Conservation (phyloP, 2,113 vertebrate genomes). For the Oncorhynchus keta region DNA sequence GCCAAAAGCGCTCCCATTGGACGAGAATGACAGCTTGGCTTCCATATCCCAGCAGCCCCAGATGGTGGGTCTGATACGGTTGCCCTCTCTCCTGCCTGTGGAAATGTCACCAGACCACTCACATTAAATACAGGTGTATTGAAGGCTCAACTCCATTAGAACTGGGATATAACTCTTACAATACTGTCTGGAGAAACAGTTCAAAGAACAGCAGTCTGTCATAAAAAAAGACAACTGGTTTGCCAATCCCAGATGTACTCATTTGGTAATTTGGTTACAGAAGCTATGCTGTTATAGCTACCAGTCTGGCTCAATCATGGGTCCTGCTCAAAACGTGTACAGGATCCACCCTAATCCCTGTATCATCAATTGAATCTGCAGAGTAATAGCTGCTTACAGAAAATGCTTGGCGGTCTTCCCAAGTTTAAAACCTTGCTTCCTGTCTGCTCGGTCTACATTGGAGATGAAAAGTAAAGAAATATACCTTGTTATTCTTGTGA, state of each 20-base stretch:
- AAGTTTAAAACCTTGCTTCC: neutral
- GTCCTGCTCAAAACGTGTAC: too few species aligned
- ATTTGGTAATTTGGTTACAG: too few species aligned
- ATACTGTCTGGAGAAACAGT: neutral
- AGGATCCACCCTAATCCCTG: neutral
- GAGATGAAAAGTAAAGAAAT: slow-evolving; percentile 2
- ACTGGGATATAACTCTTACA: neutral
- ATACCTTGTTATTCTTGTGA: slow-evolving; percentile 26
- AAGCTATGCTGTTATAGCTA: too few species aligned
- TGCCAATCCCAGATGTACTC: too few species aligned
- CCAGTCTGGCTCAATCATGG: too few species aligned
- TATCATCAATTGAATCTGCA: too few species aligned
- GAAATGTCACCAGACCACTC: slow-evolving; percentile 13
- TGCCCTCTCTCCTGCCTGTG: neutral
- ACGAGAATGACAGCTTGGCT: neutral
- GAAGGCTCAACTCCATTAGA: neutral
- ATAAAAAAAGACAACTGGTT: neutral
- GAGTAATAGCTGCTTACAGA: neutral
- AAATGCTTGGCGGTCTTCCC: neutral
- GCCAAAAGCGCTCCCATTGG: neutral
- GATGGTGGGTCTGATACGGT: slow-evolving; percentile 6
- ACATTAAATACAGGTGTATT: neutral
- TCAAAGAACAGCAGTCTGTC: neutral
- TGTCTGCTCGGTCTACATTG: neutral
- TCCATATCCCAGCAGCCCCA: slow-evolving; percentile 7